phyloP scores from a whole-genome alignment of 2,113 vertebrate genomes.

The Phrynocephalus versicolor region DNA sequence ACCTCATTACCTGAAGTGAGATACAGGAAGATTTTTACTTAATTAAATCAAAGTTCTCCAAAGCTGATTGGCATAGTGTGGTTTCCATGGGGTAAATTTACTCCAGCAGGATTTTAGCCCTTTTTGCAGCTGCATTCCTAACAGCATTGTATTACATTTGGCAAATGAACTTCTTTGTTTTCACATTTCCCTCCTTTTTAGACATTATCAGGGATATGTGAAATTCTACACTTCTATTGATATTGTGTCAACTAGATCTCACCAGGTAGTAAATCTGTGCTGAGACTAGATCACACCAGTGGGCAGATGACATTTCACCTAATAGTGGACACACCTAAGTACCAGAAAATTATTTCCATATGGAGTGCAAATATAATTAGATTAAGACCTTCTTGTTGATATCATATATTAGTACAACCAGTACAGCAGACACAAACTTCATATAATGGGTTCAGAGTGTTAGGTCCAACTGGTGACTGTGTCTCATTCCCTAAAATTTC shows the following conservation, averaged over 20 bases:
- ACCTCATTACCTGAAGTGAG: too few relatives aligned
- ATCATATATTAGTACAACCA: not conserved
- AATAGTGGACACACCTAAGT: not conserved
- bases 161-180: slow-evolving; percentile 30
- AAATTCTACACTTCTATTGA: slow-evolving; percentile 17
- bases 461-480: not conserved
- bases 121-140: slow-evolving; percentile 50
- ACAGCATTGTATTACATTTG: slow-evolving; percentile 40
- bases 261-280: slow-evolving; percentile 2
- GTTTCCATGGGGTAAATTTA: too few relatives aligned
- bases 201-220: slow-evolving; percentile 16
- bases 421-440: not conserved
- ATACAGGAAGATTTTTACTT: too few relatives aligned
- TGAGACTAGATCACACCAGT: not conserved
- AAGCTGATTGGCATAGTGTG: too few relatives aligned
- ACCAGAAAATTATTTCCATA: not conserved
- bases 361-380: not conserved
- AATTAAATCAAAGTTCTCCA: too few relatives aligned
- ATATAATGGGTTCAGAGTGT: not conserved
- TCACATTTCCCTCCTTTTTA: too few relatives aligned
- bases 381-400: not conserved
- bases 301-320: not conserved
- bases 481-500: not conserved
- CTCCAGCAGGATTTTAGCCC: not conserved
- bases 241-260: not conserved